Base-by-base conservation (phyloP, 2,888 invertebrate species). In the Drosophila infuscata region DNA sequence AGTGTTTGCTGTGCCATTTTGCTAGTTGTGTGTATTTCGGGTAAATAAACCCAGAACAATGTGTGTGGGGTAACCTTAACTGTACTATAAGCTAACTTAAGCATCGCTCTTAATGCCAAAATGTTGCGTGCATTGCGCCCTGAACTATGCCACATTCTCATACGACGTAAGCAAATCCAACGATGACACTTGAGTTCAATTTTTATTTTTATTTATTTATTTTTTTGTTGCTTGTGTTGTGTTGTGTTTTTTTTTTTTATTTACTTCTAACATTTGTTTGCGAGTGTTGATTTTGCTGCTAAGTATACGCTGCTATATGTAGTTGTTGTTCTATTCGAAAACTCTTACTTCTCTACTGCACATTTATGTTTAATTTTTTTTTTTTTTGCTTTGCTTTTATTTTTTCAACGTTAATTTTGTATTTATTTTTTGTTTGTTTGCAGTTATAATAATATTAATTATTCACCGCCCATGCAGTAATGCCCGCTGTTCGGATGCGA, bases 261-360 rank as follows among this genome's bases (percentile, higher is more conserved):
- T 38, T 60, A 35, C 30, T 63, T 70, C 65, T 73, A 72, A 70
- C 67, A 68, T 74, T 67, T 62, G 38, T 70, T 66, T 66, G 76
- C 77, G 69, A 67, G 73, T 76, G 78, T 79, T 82, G 72, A 69
- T 76, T 83, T 76, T 79, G 84, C 81, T 81, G 77, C 74, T 78
- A 78, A 78, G 59, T 78, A 70, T 76, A 75, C 49, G 67, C 66
- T 60, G 66, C 66, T 76, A 77, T 46, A 79, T 79, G 74, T 88
- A 82, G 80, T 82, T 81, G 79, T 79, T 74, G 69, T 71, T 88
- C 84, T 88, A 79, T 81, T 79, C 72, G 76, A 89, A 90, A 88
- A 90, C 89, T 85, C 88, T 86, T 90, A 90, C 81, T 76, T 82
- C 71, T 74, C 86, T 88, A 89, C 90, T 88, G 82, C 90, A 82